Evolutionary conservation across 2,888 invertebrate genomes (phyloP), one percentile per base, ranked within the genome.

Genomic region (Caenorhabditis sp.): DNA sequence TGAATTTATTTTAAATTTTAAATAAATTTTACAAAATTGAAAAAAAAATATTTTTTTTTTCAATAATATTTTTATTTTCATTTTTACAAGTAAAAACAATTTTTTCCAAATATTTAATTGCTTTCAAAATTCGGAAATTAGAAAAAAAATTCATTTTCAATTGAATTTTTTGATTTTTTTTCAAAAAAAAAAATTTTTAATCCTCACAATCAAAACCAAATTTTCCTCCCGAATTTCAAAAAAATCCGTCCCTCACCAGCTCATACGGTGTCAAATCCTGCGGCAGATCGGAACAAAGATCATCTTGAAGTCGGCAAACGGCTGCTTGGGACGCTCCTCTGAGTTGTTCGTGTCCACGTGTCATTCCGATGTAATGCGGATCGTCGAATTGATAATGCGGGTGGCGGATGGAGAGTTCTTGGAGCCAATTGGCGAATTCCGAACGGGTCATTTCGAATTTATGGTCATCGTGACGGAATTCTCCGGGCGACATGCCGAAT

Each of bases 391-490:
- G 37, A 65, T 80, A 80, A 35, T 72, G 61, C 6, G 51, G 64
- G n/a, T 60, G 69, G 22, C 44, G 28, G 26, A 40, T 26, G 11
- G 50, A 22, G 4, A 80, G 60, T 11, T 65, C 70, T 8, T 56
- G 53, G 56, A 69, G 92, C 92, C 92, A 93, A 1, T 82, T 50
- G 26, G 89, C 82, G 79, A 93, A 93, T 83, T 93, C 87, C 24
- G 81, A 35, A 72, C 91, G 77, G 5, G 88, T 92, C 92, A 93
- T 93, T 84, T 93, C 93, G 90, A 93, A 93, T 85, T 93, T 92
- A 84, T 93, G 93, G 83, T 93, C 93, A 85, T 89, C 90, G 81
- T 93, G 93, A 22, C 93, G 81, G 64, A 92, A 91, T 22, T 90
- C 90, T n/a, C 87, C 82, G 4, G 79, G 71, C n/a, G 61, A 35